These are phyloP conservation scores for Harpagifer antarcticus DNA, from an alignment of 2,797 vertebrate species.

Conservation along the genomic window DNA sequence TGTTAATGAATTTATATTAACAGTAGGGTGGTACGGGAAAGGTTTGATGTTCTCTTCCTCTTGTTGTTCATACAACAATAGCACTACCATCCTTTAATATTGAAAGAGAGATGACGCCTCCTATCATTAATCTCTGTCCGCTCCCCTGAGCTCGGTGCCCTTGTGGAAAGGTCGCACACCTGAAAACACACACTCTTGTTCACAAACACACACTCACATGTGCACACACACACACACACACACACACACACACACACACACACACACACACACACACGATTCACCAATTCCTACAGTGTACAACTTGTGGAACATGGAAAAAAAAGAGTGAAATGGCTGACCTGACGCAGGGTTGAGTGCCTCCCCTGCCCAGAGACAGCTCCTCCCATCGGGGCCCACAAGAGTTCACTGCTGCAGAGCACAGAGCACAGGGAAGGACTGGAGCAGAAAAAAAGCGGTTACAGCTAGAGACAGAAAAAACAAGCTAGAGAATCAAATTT, in stretches of 20 bases:
- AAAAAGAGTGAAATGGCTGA: slow-evolving; percentile 67
- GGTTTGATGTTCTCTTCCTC: not conserved
- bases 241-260: not conserved
- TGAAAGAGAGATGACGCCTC: slow-evolving; percentile 67
- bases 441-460: slow-evolving; percentile 5
- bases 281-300: slow-evolving; percentile 33
- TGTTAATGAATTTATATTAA: slow-evolving; percentile 47
- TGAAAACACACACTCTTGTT: not conserved
- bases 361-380: slow-evolving; percentile 44
- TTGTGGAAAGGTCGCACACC: slow-evolving; percentile 52
- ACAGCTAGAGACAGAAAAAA: not conserved
- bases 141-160: slow-evolving; percentile 56
- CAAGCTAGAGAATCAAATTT: not conserved
- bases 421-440: slow-evolving; percentile 50
- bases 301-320: slow-evolving; percentile 62
- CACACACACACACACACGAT: not conserved
- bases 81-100: slow-evolving; percentile 58
- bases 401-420: slow-evolving; percentile 39
- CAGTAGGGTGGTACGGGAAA: slow-evolving; percentile 10
- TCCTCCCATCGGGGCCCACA: slow-evolving; percentile 40
- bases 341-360: slow-evolving; percentile 24
- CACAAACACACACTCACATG: slow-evolving; percentile 1
- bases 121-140: slow-evolving; percentile 74
- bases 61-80: slow-evolving; percentile 29
- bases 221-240: not conserved